Base-by-base conservation (phyloP, 2,113 vertebrate species). In the Nettapus auritus region DNA sequence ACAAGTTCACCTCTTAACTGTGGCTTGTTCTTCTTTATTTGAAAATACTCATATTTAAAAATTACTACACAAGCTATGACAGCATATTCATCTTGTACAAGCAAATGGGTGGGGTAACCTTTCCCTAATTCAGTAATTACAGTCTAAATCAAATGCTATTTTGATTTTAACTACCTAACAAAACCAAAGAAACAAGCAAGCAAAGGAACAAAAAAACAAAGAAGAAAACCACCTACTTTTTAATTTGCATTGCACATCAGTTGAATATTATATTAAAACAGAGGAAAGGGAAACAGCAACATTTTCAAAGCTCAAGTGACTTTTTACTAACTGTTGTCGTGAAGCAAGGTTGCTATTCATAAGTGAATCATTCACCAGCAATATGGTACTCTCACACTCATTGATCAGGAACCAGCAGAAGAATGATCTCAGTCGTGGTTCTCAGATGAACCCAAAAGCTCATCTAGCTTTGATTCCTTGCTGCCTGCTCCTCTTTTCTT, bases 281-380 rank as follows among this genome's bases (percentile, higher is more conserved):
- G 20, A 85, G 6, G 8, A 67, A 56, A 57, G 26, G 20, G 12
- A 81, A 70, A 63, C 3, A 40, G 0, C 7, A 77, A 48, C 7
- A 16, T 67, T 85, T 93, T 84, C 38, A 78, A 73, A 93, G 19
- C 22, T 81, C 13, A 79, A 67, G 48, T 60, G 55, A 83, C 55
- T 70, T 92, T 80, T 83, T 70, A 36, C 6, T 66, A 66, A 59
- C 4, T 74, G 15, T 66, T 69, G 7, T 38, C 11, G 4, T 74
- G n/a, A 83, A 62, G 4, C 11, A 59, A 71, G 11, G 22, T 52
- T 55, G 8, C 80, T 83, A 57, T 66, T 64, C 8, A 70, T 57
- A 70, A 83, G 78, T 42, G 33, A 73, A 33, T 44, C 20, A 46
- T 84, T 95, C n/a, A 59, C 31, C 31, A 70, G n/a, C 31, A 82